Evolutionary conservation across 2,888 invertebrate genomes (phyloP), one percentile per base, ranked within the genome.

Genomic region (Drepana falcataria): DNA sequence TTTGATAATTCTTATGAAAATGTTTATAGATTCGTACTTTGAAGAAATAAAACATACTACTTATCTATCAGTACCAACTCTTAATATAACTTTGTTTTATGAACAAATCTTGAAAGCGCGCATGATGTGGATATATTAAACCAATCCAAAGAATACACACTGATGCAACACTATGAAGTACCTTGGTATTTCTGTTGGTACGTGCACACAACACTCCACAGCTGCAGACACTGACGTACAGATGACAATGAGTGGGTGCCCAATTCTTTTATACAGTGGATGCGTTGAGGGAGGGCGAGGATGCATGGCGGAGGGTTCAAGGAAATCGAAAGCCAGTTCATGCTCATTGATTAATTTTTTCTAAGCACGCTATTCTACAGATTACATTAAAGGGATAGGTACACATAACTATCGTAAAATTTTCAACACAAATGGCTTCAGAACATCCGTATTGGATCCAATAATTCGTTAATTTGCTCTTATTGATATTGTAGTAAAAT

Each of bases 201-300:
- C 72, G 69, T 71, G 70, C 70, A 83, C 88, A 87, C 87, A 85
- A 89, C 87, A 88, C 89, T 75, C 73, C 87, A 87, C 89, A 81
- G 77, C 85, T 80, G 82, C 81, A 85, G 75, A 65, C 82, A 87
- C 88, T 79, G 75, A 83, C 77, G 74, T 81, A 88, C 83, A 83
- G 85, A 84, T 87, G 84, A 79, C 83, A 81, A 75, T 69, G 72
- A 68, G 68, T 65, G 72, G 73, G 66, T 75, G 73, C 64, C 71
- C 70, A 81, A 84, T 87, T 81, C 87, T 90, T 89, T 80, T 90
- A 90, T 90, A 90, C 83, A 87, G 77, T 84, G 85, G 81, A 83
- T 66, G 66, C 59, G 53, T 56, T 56, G 73, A 67, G 80, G 79
- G 85, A 77, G 84, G 85, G 60, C 54, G 60, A 59, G 63, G 68